These are phyloP conservation scores for Dendropsophus ebraccatus DNA, from an alignment of 2,113 vertebrate genomes.

Conservation along the genomic window DNA sequence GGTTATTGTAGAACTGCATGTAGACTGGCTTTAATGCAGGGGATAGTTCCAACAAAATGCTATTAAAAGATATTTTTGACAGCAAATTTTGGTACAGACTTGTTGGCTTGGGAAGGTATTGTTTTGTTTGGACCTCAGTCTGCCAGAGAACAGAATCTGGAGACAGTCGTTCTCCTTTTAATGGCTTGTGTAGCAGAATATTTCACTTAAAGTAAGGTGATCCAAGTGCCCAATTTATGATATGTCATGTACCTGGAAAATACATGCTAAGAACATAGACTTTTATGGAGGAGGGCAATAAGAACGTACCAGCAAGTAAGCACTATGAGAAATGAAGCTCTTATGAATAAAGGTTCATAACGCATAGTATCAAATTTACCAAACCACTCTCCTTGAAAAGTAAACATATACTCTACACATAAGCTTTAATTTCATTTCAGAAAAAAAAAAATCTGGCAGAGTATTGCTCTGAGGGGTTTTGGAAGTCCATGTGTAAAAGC, in stretches of 20 bases:
- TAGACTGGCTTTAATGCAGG: constrained; percentile 16
- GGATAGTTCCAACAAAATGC: constrained; percentile 51
- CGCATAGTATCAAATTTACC: constrained; percentile 9
- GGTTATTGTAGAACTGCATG: constrained; percentile 22
- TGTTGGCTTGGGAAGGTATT: constrained; percentile 49
- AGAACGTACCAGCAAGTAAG: constrained; percentile 26
- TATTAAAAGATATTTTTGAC: constrained; percentile 57
- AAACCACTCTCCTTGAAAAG: neutral
- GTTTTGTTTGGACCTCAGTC: constrained; percentile 52
- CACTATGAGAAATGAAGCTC: neutral
- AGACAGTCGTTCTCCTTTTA: constrained; percentile 55
- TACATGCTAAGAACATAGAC: constrained; percentile 51
- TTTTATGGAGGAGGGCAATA: constrained; percentile 16
- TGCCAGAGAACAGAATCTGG: constrained; percentile 53
- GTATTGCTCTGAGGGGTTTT: neutral
- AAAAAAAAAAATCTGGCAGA: neutral
- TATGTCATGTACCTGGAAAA: constrained; percentile 57
- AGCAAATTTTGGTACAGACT: constrained; percentile 55
- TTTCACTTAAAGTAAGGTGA: constrained; percentile 50
- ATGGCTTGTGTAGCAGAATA: constrained; percentile 50
- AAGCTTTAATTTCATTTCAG: neutral
- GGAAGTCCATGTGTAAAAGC: neutral
- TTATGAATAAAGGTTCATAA: neutral
- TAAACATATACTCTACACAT: neutral
- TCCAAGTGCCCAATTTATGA: constrained; percentile 56